Evolutionary conservation across 37 sponge, comb jelly and placozoan genomes (phyloP).

Genomic region (Oscarella lobularis): DNA sequence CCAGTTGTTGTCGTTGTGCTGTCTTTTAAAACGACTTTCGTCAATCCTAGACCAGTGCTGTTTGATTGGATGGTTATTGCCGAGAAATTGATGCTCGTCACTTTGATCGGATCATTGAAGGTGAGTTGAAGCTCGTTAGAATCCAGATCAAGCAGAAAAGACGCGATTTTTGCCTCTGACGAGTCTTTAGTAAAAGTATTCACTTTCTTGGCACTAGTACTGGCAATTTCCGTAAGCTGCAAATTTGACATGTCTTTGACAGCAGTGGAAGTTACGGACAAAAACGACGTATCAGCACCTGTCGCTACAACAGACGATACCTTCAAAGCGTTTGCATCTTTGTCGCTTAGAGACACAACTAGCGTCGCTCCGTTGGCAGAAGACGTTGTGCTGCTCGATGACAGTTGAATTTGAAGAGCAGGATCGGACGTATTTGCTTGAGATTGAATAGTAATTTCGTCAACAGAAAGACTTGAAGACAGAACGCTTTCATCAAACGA

Average conservation of each 20-base stretch:
- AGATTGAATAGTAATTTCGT: neutral
- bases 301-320: constrained; percentile 34
- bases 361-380: constrained; percentile 17
- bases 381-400: neutral
- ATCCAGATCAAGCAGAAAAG: constrained; percentile 51
- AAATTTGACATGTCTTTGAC: constrained; percentile 43
- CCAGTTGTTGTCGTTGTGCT: constrained; percentile 22
- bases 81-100: neutral
- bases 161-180: constrained; percentile 16
- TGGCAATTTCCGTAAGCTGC: constrained; percentile 15
- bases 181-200: constrained; percentile 19
- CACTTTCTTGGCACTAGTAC: neutral
- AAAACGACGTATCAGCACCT: constrained; percentile 23
- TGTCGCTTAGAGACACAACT: constrained; percentile 6
- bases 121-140: constrained; percentile 28
- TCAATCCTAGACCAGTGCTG: constrained; percentile 10
- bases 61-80: neutral
- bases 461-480: neutral
- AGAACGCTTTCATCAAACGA: neutral
- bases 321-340: constrained; percentile 37
- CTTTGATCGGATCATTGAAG: constrained; percentile 49
- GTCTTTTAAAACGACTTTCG: constrained; percentile 1
- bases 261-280: constrained; percentile 31
- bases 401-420: neutral
- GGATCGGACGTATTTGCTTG: neutral